Evolutionary conservation across 2,797 vertebrate species (phyloP), one percentile per base, ranked within the genome.

Genomic region (Lepus oiostolus): DNA sequence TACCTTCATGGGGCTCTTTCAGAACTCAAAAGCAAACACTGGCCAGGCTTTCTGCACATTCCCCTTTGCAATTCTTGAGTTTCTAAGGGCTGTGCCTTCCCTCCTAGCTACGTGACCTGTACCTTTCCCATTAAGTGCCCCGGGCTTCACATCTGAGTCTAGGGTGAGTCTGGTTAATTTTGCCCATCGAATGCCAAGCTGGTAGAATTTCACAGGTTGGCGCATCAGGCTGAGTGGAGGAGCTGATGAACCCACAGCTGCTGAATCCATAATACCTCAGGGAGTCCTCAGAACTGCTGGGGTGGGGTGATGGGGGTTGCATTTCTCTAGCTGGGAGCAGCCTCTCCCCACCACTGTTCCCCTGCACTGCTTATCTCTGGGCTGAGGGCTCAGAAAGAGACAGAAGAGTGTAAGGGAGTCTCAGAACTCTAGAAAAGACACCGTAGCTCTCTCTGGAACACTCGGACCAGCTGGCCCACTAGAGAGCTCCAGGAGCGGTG

Each of bases 31-130:
- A 32, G 38, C 42, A 87, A 70, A 67, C 52, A 26, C 13, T 22
- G 24, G 52, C 50, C 19, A 47, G 1, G 5, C 24, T 2, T 14
- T 32, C 28, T 5, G 4, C 22, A 28, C 11, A 50, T 35, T 77
- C 30, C 32, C 21, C 2, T 58, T 26, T 47, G 50, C 80, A 38
- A 11, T 38, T 35, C 50, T 38, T 16, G 22, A 11, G 4, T 42
- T 76, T 47, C 32, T 2, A 4, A 22, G 38, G 7, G 4, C n/a
- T 17, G 4, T 9, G 17, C 4, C 22, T 71, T 50, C 1, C 38
- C n/a, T 32, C 6, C n/a, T 5, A 83, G 5, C 12, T 5, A 4
- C 4, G 21, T 0, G 2, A 24, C 8, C 7, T 24, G 50, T 16
- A 1, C 58, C 62, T 75, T 83, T 22, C 52, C 79, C 8, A 8